Evolutionary conservation across 2,888 invertebrate genomes (phyloP).

Genomic region (Cacoxenus indagator): DNA sequence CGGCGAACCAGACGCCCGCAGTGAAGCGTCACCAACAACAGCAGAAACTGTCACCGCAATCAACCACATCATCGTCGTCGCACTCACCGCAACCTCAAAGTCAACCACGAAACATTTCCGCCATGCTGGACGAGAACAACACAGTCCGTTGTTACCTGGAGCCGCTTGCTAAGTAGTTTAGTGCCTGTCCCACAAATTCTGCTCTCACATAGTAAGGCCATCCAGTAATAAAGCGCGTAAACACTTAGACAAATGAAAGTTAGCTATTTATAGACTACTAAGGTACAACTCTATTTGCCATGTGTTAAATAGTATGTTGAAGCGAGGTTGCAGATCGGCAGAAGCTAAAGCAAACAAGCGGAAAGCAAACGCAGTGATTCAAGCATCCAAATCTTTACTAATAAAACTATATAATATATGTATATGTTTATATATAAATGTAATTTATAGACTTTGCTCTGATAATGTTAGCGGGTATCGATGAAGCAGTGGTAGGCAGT

Average conservation of each 20-base stretch:
- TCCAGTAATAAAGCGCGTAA: slow-evolving; percentile 26
- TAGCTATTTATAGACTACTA: background rate
- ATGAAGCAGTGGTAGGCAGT: background rate
- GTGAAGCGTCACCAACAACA: slow-evolving; percentile 55
- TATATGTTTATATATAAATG: slow-evolving; percentile 40
- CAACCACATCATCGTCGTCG: slow-evolving; percentile 64
- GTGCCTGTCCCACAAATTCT: background rate
- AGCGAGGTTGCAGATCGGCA: slow-evolving; percentile 58
- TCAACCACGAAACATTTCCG: slow-evolving; percentile 72
- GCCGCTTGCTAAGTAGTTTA: slow-evolving; percentile 72
- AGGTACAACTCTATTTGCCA: background rate
- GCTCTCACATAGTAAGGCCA: background rate
- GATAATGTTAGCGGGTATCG: background rate
- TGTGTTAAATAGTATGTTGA: slow-evolving; percentile 38
- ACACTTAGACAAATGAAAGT: background rate
- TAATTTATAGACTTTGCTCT: slow-evolving; percentile 9
- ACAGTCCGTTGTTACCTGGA: slow-evolving; percentile 90
- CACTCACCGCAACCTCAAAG: slow-evolving; percentile 54
- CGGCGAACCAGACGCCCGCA: slow-evolving; percentile 67
- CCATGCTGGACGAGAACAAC: slow-evolving; percentile 86
- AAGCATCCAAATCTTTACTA: slow-evolving; percentile 58
- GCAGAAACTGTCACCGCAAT: slow-evolving; percentile 62
- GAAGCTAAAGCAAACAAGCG: slow-evolving; percentile 57
- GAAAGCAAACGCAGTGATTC: slow-evolving; percentile 59
- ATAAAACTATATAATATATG: too few relatives aligned